Conservation (phyloP, 2,113 vertebrate species). For the Lutjanus erythropterus region DNA sequence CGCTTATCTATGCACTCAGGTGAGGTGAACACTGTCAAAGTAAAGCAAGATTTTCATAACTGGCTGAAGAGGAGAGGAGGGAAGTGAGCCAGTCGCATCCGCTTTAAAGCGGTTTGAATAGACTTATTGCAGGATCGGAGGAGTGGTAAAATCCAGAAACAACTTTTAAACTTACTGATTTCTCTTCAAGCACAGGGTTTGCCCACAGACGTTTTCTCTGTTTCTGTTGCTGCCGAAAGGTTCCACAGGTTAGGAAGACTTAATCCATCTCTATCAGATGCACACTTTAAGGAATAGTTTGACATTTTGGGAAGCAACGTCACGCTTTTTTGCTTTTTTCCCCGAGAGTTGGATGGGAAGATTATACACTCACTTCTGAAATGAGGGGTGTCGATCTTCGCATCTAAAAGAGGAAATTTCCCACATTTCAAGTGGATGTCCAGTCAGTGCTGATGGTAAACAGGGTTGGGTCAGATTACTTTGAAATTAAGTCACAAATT, state of each 20-base stretch:
- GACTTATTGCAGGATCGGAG: slow-evolving; percentile 38
- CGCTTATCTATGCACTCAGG: background rate
- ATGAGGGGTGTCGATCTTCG: too few relatives aligned
- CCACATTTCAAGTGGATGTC: too few relatives aligned
- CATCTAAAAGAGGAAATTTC: too few relatives aligned
- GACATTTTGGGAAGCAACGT: slow-evolving; percentile 29
- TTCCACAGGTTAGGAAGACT: slow-evolving; percentile 65
- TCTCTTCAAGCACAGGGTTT: background rate
- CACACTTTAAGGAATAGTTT: slow-evolving; percentile 2
- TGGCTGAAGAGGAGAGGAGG: background rate
- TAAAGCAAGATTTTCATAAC: background rate
- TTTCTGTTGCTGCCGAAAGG: slow-evolving; percentile 13
- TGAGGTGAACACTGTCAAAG: slow-evolving; percentile 44
- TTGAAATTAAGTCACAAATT: too few relatives aligned
- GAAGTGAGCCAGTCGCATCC: slow-evolving; percentile 15
- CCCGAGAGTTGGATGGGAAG: background rate
- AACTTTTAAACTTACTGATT: background rate
- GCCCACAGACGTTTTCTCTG: background rate
- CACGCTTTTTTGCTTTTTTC: background rate
- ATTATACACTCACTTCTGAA: background rate
- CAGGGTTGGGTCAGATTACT: too few relatives aligned
- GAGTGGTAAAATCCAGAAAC: slow-evolving; percentile 19
- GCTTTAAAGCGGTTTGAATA: slow-evolving; percentile 15
- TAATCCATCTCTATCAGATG: slow-evolving; percentile 19
- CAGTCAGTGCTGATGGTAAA: too few relatives aligned